Evolutionary conservation across 2,797 vertebrate species (phyloP), one percentile per base, ranked within the genome.

Genomic region (Glossophaga mutica): DNA sequence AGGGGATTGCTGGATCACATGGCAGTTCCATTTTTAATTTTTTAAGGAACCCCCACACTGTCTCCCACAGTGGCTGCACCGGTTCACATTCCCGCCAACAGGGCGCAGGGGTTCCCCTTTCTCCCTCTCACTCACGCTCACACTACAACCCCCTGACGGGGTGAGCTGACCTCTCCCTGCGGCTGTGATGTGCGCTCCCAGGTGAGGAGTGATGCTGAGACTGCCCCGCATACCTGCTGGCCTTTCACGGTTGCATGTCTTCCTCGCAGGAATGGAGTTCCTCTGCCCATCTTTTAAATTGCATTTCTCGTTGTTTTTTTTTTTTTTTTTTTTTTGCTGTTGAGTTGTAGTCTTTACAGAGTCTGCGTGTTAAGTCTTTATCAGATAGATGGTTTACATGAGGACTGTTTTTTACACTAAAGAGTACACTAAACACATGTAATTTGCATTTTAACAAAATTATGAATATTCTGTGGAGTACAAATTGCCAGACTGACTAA

Each of bases 401-500:
- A 84, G 9, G 11, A 78, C 19, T 67, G 46, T 65, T 78, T 93
- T 74, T 57, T 24, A 87, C 32, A 84, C 67, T 55, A 86, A 70
- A 70, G 59, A 81, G 2, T 22, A 52, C 39, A 22, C 29, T 84
- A 86, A 52, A 29, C 3, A 76, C 12, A 24, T 34, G 18, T 39
- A 87, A 29, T 34, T 76, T 52, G 52, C 3, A 37, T 22, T 9
- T 62, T 67, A 91, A 68, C 21, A 68, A 81, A 48, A 77, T 15
- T 8, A 68, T 46, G 24, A 22, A 5, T 46, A 68, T 55, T 82
- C 92, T 68, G 5, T n/a, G 14, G 4, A 16, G 3, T 34, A 12
- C n/a, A 59, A 57, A 65, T 65, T 9, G 32, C 57, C 29, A 24
- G 77, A n/a, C 0, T 24, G 29, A 67, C 29, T n/a, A n/a, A 9